phyloP scores from a whole-genome alignment of 92 coral and sea anemone genomes.

The Epizoanthus scotinus region DNA sequence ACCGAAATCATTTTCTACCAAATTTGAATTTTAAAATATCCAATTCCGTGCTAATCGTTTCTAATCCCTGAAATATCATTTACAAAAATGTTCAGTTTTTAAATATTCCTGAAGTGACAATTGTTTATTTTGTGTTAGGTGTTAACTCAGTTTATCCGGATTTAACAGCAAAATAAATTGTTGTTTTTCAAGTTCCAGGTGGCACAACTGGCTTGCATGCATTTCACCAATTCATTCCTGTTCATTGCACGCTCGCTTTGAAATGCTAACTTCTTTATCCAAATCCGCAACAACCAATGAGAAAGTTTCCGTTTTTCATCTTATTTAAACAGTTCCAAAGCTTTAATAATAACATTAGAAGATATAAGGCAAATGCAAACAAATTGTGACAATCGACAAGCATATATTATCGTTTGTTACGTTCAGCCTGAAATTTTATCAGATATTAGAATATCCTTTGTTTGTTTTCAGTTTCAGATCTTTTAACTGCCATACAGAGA shows the following conservation, averaged over 20 bases:
- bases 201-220: not conserved
- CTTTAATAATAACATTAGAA: constrained; percentile 7
- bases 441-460: not conserved
- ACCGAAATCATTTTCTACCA: not conserved
- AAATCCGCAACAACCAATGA: constrained; percentile 30
- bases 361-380: constrained; percentile 14
- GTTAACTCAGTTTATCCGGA: not conserved
- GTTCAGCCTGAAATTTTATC: not conserved
- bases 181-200: not conserved
- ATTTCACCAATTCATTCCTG: not conserved
- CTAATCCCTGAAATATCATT: not conserved
- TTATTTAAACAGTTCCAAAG: constrained; percentile 23
- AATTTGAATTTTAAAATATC: not conserved
- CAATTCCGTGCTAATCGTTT: not conserved
- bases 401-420: constrained; percentile 23
- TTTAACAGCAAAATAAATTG: not conserved
- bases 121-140: not conserved
- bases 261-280: not conserved
- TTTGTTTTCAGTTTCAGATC: not conserved
- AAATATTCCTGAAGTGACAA: not conserved
- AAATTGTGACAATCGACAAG: constrained; percentile 13
- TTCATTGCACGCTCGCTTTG: not conserved
- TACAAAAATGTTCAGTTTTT: not conserved
- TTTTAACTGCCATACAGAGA: not conserved
- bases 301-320: not conserved